Base-by-base conservation (phyloP, 2,113 vertebrate species). In the Cynoglossus semilaevis region DNA sequence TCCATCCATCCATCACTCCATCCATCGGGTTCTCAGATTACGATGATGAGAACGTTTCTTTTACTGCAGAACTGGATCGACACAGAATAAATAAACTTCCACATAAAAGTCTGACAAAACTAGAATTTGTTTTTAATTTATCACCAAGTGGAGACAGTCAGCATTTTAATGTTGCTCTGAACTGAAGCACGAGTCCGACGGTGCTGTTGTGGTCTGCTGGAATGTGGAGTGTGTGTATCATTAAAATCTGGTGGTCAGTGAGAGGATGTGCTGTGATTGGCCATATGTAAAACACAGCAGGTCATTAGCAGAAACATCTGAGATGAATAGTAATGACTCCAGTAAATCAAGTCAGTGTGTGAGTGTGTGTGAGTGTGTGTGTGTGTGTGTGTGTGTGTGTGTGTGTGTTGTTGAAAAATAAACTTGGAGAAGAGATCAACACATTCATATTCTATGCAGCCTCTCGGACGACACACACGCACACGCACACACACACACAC, bases 261-360 rank as follows among this genome's bases (percentile, higher is more conserved):
- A 75, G 67, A 67, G 16, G 53, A 72, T 74, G 61, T 8, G 9
- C 51, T 19, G 37, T 81, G 78, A 85, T 80, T 83, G 70, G 58
- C 49, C 3, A 5, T 29, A 47, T 81, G 46, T 72, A 75, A 73
- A 79, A 57, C 51, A 12, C 61, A 71, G 75, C 72, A 64, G 69
- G 69, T 57, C 17, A 72, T 72, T 67, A 65, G 77, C 10, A 53
- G 29, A 46, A 62, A 63, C 49, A 64, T 79, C 56, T 59, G 69
- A 64, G 60, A 18, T 36, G 82, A 85, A 86, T 88, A 79, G 47
- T 66, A 87, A 87, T 77, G 67, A 78, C 22, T 49, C 29, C 47
- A 17, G 49, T 53, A 66, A 68, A 74, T 82, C 74, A 72, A 63
- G 36, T 74, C 41, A 14, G 35, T 47, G 5, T 29, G 43, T 49